These are phyloP conservation scores for Sebastes miniatus DNA, from an alignment of 2,797 vertebrate genomes.

Conservation along the genomic window DNA sequence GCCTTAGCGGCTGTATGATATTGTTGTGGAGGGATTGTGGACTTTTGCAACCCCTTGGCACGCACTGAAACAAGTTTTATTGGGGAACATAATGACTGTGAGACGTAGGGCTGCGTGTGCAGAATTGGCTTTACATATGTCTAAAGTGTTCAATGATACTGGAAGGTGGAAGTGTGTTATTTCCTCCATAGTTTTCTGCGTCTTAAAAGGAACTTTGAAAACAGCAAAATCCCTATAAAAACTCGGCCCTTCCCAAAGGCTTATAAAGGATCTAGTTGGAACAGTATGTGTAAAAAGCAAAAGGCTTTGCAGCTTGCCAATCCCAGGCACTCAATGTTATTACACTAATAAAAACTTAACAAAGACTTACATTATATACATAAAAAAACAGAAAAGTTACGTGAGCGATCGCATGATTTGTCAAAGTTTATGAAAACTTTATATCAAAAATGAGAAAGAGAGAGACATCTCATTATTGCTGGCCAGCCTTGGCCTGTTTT, in stretches of 20 bases:
- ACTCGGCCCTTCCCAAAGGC: conserved; percentile 4
- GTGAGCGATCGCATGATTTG: conserved; percentile 49
- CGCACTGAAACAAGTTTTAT: conserved; percentile 28
- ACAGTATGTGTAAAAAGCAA: conserved; percentile 37
- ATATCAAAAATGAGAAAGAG: conserved; percentile 48
- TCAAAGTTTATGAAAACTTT: conserved; percentile 70
- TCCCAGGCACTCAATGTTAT: conserved; percentile 40
- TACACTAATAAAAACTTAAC: conserved; percentile 45
- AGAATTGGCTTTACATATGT: conserved; percentile 19
- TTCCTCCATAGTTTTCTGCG: conserved; percentile 17
- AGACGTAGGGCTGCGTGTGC: neutral
- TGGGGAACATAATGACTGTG: conserved; percentile 14
- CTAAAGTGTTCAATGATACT: conserved; percentile 20
- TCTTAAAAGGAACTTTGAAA: conserved; percentile 35
- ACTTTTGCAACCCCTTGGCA: conserved; percentile 22
- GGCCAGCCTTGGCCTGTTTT: conserved; percentile 61
- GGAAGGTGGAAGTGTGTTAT: conserved; percentile 24
- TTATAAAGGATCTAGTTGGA: conserved; percentile 31
- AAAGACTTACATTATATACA: conserved; percentile 31
- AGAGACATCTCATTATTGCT: conserved; percentile 61
- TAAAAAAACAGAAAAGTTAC: conserved; percentile 22
- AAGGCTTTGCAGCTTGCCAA: conserved; percentile 34
- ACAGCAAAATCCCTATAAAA: conserved; percentile 30
- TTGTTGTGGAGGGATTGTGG: conserved; percentile 17
- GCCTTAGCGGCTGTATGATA: conserved; percentile 37